Evolutionary conservation across 2,797 vertebrate genomes (phyloP).

Genomic region (Bradypodion ventrale): DNA sequence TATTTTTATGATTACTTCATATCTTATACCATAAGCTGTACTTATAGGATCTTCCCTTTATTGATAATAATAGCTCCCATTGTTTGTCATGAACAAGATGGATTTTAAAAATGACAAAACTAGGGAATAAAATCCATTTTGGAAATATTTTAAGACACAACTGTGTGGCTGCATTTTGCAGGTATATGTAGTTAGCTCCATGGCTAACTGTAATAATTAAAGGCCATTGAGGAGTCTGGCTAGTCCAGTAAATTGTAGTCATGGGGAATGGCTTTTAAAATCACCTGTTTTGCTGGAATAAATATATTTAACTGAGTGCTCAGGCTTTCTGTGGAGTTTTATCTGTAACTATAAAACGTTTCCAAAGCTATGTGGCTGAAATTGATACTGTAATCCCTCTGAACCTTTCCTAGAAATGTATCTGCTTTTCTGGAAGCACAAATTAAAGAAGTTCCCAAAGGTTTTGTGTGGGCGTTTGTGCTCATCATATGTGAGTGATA

Average conservation of each 20-base stretch:
- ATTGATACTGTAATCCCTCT: not conserved
- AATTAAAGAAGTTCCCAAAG: no score
- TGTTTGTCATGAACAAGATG: not conserved
- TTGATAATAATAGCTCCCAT: not conserved
- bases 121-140: not conserved
- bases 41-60: not conserved
- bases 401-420: not conserved
- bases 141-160: not conserved
- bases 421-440: not conserved
- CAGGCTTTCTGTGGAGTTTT: not conserved
- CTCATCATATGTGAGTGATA: not conserved
- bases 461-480: no score
- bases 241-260: not conserved
- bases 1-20: not conserved
- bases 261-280: not conserved
- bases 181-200: not conserved
- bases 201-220: not conserved
- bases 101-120: not conserved
- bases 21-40: not conserved
- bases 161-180: not conserved
- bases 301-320: not conserved
- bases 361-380: not conserved
- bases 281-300: not conserved
- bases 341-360: slow-evolving; percentile 13
- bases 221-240: no score